Percentiles rank a stretch among this genome's conserved stretches.
phyloP scores from a whole-genome alignment of 2,113 vertebrate species.

The Tylochromis polylepis region DNA sequence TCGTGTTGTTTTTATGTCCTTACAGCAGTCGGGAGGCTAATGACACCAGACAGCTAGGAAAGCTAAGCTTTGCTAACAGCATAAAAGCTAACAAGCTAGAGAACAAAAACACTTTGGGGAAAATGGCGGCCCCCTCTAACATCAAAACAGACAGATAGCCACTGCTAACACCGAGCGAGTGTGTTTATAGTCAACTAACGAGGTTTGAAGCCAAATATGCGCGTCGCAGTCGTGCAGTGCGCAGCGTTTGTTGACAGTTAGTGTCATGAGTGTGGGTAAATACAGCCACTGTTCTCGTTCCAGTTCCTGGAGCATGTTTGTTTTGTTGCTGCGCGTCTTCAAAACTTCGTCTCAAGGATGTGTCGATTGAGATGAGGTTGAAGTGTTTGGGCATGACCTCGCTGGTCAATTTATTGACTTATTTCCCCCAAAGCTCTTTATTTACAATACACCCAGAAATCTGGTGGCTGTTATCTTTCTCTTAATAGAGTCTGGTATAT shows the following conservation, averaged over 20 bases:
- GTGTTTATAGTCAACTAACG: conserved; percentile 11
- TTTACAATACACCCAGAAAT: neutral
- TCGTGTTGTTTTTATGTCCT: neutral
- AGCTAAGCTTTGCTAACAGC: neutral
- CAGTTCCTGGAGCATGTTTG: neutral
- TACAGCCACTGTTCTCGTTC: neutral
- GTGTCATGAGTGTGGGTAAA: neutral
- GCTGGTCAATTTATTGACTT: neutral
- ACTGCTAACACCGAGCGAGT: neutral
- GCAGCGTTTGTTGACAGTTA: conserved; percentile 10
- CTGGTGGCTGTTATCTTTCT: neutral
- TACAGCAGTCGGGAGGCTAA: neutral
- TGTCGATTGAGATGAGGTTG: neutral
- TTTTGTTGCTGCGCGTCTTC: neutral
- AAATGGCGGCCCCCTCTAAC: conserved; percentile 25
- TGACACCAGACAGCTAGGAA: neutral
- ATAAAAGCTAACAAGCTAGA: neutral
- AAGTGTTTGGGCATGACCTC: neutral
- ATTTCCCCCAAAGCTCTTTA: neutral
- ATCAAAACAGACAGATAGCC: neutral
- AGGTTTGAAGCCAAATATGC: neutral
- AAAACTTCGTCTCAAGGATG: neutral
- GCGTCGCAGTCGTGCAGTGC: neutral
- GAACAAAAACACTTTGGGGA: conserved; percentile 24
- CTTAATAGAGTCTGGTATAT: neutral